A percentile compares a stretch with the other conserved stretches of the same genome.
Evolutionary conservation across 2,888 invertebrate species (phyloP).

Genomic region (Cephalotes varians): DNA sequence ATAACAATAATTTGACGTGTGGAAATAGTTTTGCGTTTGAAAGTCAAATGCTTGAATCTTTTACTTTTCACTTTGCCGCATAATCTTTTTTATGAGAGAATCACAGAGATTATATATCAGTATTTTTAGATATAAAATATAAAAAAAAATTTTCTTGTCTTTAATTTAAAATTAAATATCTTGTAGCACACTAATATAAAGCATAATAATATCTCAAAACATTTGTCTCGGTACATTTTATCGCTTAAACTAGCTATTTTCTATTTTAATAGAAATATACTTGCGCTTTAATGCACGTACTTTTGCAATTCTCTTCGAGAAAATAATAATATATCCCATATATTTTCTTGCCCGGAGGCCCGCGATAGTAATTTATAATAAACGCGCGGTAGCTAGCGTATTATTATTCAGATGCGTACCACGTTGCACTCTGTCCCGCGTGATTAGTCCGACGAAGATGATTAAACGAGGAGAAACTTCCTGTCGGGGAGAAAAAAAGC

Average conservation of each 20-base stretch:
- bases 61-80: no score
- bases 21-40: no score
- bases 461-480: conserved; percentile 48
- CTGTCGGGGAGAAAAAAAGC: conserved; percentile 26
- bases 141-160: not conserved
- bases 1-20: no score
- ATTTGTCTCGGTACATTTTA: not conserved
- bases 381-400: conserved; percentile 35
- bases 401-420: conserved; percentile 49
- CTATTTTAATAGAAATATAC: not conserved
- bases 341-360: conserved; percentile 15
- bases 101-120: no score
- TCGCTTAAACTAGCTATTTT: not conserved
- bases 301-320: not conserved
- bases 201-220: not conserved
- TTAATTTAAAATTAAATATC: not conserved
- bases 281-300: not conserved
- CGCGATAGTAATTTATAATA: conserved; percentile 48
- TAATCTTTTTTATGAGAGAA: no score
- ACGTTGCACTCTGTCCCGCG: conserved; percentile 32
- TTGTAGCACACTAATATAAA: not conserved
- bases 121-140: not conserved
- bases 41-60: no score
- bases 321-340: conserved; percentile 35
- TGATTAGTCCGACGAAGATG: conserved; percentile 37